phyloP scores from a whole-genome alignment of 2,113 vertebrate species.

The Mesitornis unicolor region DNA sequence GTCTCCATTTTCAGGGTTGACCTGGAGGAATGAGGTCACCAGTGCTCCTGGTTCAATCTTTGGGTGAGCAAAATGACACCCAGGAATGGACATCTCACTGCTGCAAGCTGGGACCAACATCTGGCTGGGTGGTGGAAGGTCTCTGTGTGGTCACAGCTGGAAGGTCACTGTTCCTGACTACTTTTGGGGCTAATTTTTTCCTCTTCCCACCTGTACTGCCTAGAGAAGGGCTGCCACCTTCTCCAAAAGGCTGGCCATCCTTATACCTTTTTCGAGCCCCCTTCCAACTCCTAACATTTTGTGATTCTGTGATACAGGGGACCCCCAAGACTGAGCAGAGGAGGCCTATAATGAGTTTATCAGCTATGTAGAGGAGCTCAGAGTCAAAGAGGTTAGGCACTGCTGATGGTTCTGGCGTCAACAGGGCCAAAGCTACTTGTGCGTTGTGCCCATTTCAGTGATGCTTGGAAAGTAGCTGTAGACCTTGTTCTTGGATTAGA shows the following conservation, averaged over 20 bases:
- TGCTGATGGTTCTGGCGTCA: neutral
- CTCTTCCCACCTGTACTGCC: neutral
- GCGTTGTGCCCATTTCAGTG: neutral
- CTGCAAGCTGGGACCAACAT: neutral
- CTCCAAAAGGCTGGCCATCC: neutral
- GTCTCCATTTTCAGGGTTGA: neutral
- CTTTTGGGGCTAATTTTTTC: neutral
- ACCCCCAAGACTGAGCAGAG: neutral
- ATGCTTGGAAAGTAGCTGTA: neutral
- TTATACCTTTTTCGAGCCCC: too few species aligned
- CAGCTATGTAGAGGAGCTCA: neutral
- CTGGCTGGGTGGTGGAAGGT: neutral
- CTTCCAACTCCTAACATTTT: too few species aligned
- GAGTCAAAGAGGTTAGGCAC: neutral
- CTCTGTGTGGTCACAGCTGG: neutral
- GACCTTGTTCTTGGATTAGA: neutral
- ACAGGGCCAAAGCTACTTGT: neutral
- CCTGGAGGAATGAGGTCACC: neutral
- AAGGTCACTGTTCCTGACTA: neutral
- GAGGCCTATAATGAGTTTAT: neutral
- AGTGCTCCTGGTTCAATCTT: neutral
- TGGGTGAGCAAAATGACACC: neutral
- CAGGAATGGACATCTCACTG: rapidly evolving
- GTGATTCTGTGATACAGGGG: too few species aligned
- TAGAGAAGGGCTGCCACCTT: neutral